A percentile compares a stretch with the other conserved stretches of the same genome.
Conservation (phyloP, 2,888 invertebrate species). For the Erebia ligea region DNA sequence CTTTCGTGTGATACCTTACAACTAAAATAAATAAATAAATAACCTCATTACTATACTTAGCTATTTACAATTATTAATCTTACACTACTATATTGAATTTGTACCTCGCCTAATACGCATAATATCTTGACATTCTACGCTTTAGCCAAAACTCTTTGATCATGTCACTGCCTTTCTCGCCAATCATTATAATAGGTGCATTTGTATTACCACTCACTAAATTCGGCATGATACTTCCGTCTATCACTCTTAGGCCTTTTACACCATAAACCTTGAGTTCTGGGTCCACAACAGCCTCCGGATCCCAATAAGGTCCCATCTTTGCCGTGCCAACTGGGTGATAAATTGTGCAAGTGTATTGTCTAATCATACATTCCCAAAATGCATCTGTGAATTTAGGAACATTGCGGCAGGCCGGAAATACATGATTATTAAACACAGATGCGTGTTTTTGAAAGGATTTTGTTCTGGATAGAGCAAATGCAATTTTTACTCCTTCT, state of each 20-base stretch:
- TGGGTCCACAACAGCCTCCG: conserved; percentile 91
- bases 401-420: conserved; percentile 90
- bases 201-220: conserved; percentile 94
- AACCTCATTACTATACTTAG: not conserved
- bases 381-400: conserved; percentile 88
- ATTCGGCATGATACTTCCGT: conserved; percentile 94
- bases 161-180: conserved; percentile 94
- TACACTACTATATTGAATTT: not conserved
- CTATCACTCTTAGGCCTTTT: conserved; percentile 90
- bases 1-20: conserved; percentile 8
- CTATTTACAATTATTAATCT: conserved; percentile 27
- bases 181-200: conserved; percentile 94
- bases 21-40: conserved; percentile 24
- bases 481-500: conserved; percentile 93
- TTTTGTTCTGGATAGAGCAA: conserved; percentile 90
- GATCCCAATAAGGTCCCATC: conserved; percentile 95
- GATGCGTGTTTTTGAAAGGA: conserved; percentile 90
- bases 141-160: conserved; percentile 93
- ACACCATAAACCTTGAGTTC: conserved; percentile 91
- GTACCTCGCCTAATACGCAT: conserved; percentile 47
- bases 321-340: conserved; percentile 94
- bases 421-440: conserved; percentile 86
- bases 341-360: conserved; percentile 92
- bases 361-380: conserved; percentile 94
- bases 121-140: conserved; percentile 74